A percentile compares a stretch with the other conserved stretches of the same genome.
Conservation (phyloP, 2,888 invertebrate genomes). For the Noctua pronuba region DNA sequence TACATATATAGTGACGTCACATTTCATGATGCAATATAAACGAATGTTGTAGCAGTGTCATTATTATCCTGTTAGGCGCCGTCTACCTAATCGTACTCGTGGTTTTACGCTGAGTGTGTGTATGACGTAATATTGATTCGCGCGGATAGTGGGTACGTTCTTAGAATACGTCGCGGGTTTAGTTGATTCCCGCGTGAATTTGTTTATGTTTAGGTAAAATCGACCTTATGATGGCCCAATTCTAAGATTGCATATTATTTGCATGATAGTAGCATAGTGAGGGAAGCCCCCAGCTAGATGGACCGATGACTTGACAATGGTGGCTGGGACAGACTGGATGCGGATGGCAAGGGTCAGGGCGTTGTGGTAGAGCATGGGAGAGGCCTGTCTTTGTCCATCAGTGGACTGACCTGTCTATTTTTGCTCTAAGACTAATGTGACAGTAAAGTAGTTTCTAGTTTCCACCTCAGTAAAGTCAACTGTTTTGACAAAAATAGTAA, state of each 20-base stretch:
- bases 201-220: background rate
- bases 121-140: background rate
- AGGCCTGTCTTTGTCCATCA: background rate
- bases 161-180: background rate
- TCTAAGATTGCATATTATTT: background rate
- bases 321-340: background rate
- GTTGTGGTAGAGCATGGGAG: background rate
- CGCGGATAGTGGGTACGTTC: background rate
- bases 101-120: slow-evolving; percentile 2
- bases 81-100: background rate
- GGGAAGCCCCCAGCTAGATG: background rate
- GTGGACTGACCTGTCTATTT: background rate
- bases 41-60: background rate
- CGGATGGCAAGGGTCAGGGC: background rate
- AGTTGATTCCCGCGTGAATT: background rate
- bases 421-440: background rate
- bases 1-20: slow-evolving; percentile 14
- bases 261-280: background rate
- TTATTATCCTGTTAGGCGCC: slow-evolving; percentile 28
- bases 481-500: background rate
- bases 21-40: slow-evolving; percentile 23
- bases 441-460: background rate
- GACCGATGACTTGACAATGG: background rate
- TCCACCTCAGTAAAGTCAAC: background rate
- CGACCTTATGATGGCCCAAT: background rate